phyloP scores from a whole-genome alignment of 2,113 vertebrate species.

The Mionectes macconnelli region DNA sequence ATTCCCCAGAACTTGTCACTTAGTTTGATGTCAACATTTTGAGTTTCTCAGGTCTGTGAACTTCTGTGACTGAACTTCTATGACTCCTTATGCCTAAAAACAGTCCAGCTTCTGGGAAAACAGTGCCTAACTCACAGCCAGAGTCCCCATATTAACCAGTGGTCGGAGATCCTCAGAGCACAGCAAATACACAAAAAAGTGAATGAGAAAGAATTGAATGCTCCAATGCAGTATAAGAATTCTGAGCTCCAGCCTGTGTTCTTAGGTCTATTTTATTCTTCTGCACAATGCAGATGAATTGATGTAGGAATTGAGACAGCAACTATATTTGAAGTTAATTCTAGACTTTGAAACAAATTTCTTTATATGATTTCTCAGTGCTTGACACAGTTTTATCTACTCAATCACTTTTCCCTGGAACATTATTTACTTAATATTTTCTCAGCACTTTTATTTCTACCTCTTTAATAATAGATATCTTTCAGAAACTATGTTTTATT shows the following conservation, averaged over 20 bases:
- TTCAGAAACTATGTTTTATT: conserved; percentile 24
- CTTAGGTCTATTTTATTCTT: background rate
- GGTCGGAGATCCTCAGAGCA: background rate
- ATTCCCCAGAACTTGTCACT: background rate
- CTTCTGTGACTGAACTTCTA: background rate
- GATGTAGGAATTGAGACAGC: background rate
- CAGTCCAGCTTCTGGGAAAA: background rate
- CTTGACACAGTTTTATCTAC: background rate
- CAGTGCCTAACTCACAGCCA: background rate
- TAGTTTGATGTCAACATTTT: background rate
- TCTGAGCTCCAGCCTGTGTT: background rate
- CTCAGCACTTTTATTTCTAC: conserved; percentile 26
- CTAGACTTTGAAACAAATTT: background rate
- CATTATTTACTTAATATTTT: conserved; percentile 34
- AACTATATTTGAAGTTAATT: background rate
- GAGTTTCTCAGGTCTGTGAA: background rate
- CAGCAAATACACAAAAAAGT: background rate
- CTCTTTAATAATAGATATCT: conserved; percentile 37
- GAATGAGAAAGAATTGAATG: background rate
- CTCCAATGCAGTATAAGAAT: background rate
- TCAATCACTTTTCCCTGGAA: background rate
- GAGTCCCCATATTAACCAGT: background rate
- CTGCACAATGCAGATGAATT: background rate
- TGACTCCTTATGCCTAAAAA: background rate
- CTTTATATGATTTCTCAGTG: background rate